These are phyloP conservation scores for Acleris holmiana DNA, from an alignment of 2,888 invertebrate genomes.

Conservation along the genomic window DNA sequence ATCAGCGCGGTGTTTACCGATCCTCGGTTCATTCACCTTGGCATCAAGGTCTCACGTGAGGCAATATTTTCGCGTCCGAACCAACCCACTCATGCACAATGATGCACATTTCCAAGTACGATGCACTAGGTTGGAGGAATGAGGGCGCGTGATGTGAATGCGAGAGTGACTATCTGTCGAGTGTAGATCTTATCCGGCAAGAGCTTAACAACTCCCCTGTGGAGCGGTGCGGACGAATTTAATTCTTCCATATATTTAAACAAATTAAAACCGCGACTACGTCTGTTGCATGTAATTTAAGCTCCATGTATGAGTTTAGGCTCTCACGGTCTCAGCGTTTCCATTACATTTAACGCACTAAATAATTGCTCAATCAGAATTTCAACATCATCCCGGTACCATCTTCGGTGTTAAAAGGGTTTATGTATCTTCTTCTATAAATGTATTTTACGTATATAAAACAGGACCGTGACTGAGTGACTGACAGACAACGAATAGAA, in stretches of 20 bases:
- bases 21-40: slow-evolving; percentile 70
- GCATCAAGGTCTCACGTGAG: slow-evolving; percentile 66
- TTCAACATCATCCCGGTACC: too few relatives aligned
- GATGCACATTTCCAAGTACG: slow-evolving; percentile 75
- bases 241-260: slow-evolving; percentile 54
- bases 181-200: slow-evolving; percentile 68
- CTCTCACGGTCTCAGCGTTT: too few relatives aligned
- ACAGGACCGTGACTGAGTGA: too few relatives aligned
- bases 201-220: slow-evolving; percentile 65
- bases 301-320: too few relatives aligned
- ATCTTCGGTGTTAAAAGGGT: too few relatives aligned
- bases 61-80: slow-evolving; percentile 68
- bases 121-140: slow-evolving; percentile 78
- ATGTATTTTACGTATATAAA: too few relatives aligned
- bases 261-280: slow-evolving; percentile 39
- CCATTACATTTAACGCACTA: too few relatives aligned
- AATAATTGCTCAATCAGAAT: too few relatives aligned
- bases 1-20: slow-evolving; percentile 67
- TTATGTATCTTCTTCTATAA: too few relatives aligned
- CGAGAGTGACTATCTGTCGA: slow-evolving; percentile 61
- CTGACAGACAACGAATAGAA: too few relatives aligned
- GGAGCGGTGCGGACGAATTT: slow-evolving; percentile 66
- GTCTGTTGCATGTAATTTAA: slow-evolving; percentile 37
- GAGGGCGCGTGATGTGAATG: slow-evolving; percentile 78
- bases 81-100: slow-evolving; percentile 68